Evolutionary conservation across 2,888 invertebrate genomes (phyloP).

Genomic region (Campaea margaritaria): DNA sequence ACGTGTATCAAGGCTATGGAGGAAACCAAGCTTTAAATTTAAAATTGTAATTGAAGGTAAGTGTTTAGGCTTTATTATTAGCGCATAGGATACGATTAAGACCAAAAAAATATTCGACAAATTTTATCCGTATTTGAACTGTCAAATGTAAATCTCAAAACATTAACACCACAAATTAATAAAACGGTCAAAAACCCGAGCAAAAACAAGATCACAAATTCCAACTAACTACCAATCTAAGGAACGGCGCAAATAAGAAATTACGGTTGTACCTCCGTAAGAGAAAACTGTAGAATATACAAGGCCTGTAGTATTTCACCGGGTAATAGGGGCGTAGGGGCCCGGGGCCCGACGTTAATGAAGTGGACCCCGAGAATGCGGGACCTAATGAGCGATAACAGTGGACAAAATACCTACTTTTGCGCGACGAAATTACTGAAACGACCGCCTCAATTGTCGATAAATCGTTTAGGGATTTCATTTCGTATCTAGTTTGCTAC

Average conservation of each 20-base stretch:
- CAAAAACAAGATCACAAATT: conserved; percentile 36
- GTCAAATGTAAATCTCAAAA: background rate
- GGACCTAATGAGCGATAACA: conserved; percentile 57
- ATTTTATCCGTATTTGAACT: no score
- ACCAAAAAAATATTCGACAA: no score
- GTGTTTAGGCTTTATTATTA: no score
- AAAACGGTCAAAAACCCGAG: conserved; percentile 7
- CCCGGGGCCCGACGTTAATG: conserved; percentile 47
- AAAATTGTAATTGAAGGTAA: no score
- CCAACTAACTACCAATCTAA: conserved; percentile 37
- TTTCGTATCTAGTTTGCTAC: conserved; percentile 31
- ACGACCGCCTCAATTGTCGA: conserved; percentile 48
- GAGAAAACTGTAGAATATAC: conserved; percentile 36
- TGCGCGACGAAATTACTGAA: conserved; percentile 49
- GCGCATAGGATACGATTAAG: no score
- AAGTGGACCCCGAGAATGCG: conserved; percentile 52
- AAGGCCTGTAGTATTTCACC: conserved; percentile 36
- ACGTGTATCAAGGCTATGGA: no score
- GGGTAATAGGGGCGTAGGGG: conserved; percentile 39
- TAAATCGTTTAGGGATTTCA: conserved; percentile 47
- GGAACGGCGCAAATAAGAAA: conserved; percentile 40
- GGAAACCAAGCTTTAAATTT: no score
- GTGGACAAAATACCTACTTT: conserved; percentile 41
- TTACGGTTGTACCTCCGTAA: conserved; percentile 28
- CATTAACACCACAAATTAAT: conserved; percentile 4